Evolutionary conservation across 1,140 invertebrate genomes (phyloP), one percentile per base, ranked within the genome.

Genomic region (Wasmannia auropunctata): DNA sequence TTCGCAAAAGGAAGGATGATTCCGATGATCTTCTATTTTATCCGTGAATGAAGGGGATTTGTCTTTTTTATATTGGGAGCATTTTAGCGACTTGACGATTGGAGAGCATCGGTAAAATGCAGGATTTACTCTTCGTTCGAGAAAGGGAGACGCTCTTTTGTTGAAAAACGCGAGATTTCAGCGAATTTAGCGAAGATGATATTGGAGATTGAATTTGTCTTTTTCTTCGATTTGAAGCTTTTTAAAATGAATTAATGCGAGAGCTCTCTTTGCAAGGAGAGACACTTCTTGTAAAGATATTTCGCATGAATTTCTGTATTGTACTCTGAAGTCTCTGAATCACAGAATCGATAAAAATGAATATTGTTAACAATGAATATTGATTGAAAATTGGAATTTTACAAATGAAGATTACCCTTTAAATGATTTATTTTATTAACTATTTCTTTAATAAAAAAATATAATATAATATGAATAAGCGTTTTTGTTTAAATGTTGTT

Each of bases 151-250:
- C 19, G 10, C 34, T 67, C 25, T 28, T 70, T 70, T 46, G 22
- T 70, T 46, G 16, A 28, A 49, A 46, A 70, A 70, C 25, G 14
- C 6, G 65, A 43, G 37, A 69, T 69, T 69, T 43, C 37, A 25
- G 40, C 28, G 16, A 70, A 46, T 70, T 25, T 28, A 49, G 43
- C 16, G 43, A 70, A 4, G 34, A 7, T 37, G 31, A 65, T 65
- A 65, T 70, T 70, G 40, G 28, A 19, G 22, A 69, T 69, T 28
- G 25, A 70, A 70, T 70, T 70, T 46, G 22, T 28, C 8, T 46
- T 28, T 49, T 70, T 70, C 25, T 70, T 22, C 22, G 25, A 70
- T 49, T 46, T 49, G 8, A 43, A 28, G 16, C 22, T 19, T 70
- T 46, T 28, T 43, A 19, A 49, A 46, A 31, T 46, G 67, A 70